phyloP scores from a whole-genome alignment of 1,140 invertebrate genomes.

The Pissodes strobi region DNA sequence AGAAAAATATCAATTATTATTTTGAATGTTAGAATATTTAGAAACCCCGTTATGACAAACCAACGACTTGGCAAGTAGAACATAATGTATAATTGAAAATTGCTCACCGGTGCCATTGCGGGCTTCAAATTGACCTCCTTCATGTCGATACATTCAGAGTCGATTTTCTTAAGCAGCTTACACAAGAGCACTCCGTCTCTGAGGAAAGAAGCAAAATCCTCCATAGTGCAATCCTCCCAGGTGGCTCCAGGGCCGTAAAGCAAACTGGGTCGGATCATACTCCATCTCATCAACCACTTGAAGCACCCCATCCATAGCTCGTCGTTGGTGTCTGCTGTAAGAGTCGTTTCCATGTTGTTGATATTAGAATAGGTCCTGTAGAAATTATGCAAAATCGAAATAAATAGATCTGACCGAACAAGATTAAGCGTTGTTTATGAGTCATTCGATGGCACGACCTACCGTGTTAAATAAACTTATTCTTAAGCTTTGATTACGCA shows the following conservation, averaged over 20 bases:
- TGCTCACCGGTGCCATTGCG: slow-evolving; percentile 88
- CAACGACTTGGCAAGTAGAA: slow-evolving; percentile 13
- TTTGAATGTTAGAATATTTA: too few relatives aligned
- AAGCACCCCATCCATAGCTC: slow-evolving; percentile 87
- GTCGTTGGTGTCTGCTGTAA: slow-evolving; percentile 48
- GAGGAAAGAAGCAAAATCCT: slow-evolving; percentile 79
- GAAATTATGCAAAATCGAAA: too few relatives aligned
- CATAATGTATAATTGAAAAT: background rate
- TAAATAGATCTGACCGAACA: too few relatives aligned
- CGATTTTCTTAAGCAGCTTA: slow-evolving; percentile 84
- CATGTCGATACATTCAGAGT: slow-evolving; percentile 82
- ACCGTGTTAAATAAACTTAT: too few relatives aligned
- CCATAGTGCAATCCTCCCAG: slow-evolving; percentile 67
- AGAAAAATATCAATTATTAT: too few relatives aligned
- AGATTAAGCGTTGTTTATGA: too few relatives aligned
- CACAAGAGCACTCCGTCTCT: slow-evolving; percentile 93
- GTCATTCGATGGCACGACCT: too few relatives aligned
- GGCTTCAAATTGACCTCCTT: slow-evolving; percentile 92
- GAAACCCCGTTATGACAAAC: too few relatives aligned
- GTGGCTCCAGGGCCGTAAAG: slow-evolving; percentile 82
- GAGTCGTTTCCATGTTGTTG: too few relatives aligned
- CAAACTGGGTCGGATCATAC: slow-evolving; percentile 76
- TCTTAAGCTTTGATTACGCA: too few relatives aligned
- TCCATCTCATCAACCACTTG: slow-evolving; percentile 86
- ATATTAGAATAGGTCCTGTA: too few relatives aligned